Percentiles rank a stretch among this genome's conserved stretches.
These are phyloP conservation scores for Barypeithes pellucidus DNA, from an alignment of 2,888 invertebrate genomes.

Conservation along the genomic window DNA sequence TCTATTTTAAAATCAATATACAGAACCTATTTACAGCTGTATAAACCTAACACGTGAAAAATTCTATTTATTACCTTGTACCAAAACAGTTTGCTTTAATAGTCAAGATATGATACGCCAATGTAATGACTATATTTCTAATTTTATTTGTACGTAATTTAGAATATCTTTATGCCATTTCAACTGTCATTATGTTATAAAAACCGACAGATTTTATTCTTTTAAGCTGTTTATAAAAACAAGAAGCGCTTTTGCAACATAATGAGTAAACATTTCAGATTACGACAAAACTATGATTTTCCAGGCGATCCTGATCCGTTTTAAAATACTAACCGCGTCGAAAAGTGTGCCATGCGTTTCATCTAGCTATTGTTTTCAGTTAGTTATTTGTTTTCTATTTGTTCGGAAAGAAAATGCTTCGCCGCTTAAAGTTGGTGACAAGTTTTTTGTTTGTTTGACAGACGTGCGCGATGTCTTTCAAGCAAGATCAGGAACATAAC, in stretches of 20 bases:
- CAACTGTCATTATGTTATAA: slow-evolving; percentile 25
- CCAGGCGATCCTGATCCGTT: slow-evolving; percentile 36
- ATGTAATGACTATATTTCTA: neutral
- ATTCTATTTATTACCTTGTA: slow-evolving; percentile 8
- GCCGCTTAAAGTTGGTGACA: slow-evolving; percentile 32
- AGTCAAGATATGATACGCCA: slow-evolving; percentile 1
- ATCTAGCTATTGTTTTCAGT: slow-evolving; percentile 45
- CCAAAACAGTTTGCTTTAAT: neutral
- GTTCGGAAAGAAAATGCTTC: slow-evolving; percentile 34
- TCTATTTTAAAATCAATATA: slow-evolving; percentile 19
- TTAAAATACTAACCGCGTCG: slow-evolving; percentile 33
- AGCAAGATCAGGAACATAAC: slow-evolving; percentile 21
- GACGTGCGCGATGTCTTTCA: slow-evolving; percentile 28
- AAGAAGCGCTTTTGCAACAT: slow-evolving; percentile 42
- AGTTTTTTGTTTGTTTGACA: slow-evolving; percentile 35
- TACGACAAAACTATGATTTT: slow-evolving; percentile 47
- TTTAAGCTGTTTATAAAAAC: slow-evolving; percentile 22
- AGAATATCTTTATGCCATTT: slow-evolving; percentile 22
- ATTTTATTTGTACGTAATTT: slow-evolving; percentile 11
- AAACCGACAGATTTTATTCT: slow-evolving; percentile 31
- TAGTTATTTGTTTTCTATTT: slow-evolving; percentile 48
- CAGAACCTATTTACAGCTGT: slow-evolving; percentile 15
- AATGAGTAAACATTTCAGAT: slow-evolving; percentile 38
- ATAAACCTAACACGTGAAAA: slow-evolving; percentile 12
- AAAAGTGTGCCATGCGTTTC: slow-evolving; percentile 47